Base-by-base conservation (phyloP, 2,113 vertebrate species). In the Malurus melanocephalus region DNA sequence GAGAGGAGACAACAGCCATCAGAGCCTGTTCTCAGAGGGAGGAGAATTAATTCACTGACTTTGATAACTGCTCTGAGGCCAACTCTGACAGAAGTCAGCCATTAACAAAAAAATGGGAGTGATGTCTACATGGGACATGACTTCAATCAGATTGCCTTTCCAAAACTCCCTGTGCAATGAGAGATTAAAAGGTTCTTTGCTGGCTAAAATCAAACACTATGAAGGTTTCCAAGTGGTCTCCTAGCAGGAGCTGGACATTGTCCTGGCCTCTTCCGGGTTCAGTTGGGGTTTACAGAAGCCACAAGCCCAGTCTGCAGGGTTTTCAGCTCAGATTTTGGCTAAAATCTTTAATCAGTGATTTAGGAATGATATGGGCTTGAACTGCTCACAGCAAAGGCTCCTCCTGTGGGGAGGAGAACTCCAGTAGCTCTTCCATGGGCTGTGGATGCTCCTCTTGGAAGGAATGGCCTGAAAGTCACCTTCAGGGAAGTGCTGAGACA, bases 321-420 rank as follows among this genome's bases (percentile, higher is more conserved):
- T 52, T 23, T 30, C 10, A 48, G 80, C 56, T n/a, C 2, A 4
- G 10, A 11, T 32, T 80, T 75, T 3, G 32, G 59, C 60, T 43
- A 0, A 69, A 42, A 33, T 5, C 46, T 55, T 46, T 16, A 2
- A 20, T 11, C 6, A 30, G 51, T 0, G 8, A 42, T 35, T 68
- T 3, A n/a, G 28, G 15, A n/a, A 9, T 1, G 17, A 21, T 1
- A 4, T 0, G 8, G 40, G 53, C 18, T 53, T 30, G 51, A 73
- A 3, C 62, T 45, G 87, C 59, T 22, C 40, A 2, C 16, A 23
- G 52, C 69, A 32, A 46, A 46, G 60, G 74, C 84, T 80, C 5
- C 66, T 64, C 48, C 38, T 45, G 1, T 4, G 14, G 19, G 43
- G 7, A 53, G 12, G n/a, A 48, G 43, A 72, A 22, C 59, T 22